These are phyloP conservation scores for Leptobrachium leishanense DNA, from an alignment of 2,113 vertebrate genomes.

Conservation along the genomic window DNA sequence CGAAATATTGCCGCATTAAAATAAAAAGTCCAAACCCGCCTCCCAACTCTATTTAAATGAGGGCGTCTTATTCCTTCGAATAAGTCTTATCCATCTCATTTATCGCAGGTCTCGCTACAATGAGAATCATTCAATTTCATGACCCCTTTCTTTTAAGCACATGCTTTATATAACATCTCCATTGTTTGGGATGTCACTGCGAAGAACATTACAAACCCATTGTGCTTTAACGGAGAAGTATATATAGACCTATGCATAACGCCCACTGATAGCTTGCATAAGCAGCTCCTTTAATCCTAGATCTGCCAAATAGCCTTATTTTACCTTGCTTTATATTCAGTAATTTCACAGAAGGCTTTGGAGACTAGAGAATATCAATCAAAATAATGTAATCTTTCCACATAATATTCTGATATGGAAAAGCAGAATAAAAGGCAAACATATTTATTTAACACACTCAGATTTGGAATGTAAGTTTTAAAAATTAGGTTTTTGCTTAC, in stretches of 20 bases:
- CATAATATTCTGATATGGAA: too few relatives aligned
- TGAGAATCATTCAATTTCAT: slow-evolving; percentile 31
- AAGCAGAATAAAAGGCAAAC: too few relatives aligned
- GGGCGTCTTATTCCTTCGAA: slow-evolving; percentile 29
- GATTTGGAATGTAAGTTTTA: too few relatives aligned
- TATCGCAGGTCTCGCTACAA: slow-evolving; percentile 21
- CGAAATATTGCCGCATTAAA: slow-evolving; percentile 33
- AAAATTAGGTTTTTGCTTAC: too few relatives aligned
- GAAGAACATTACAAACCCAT: slow-evolving; percentile 18
- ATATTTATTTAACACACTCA: too few relatives aligned
- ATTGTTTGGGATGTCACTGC: slow-evolving; percentile 19
- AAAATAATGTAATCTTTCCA: too few relatives aligned
- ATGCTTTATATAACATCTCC: slow-evolving; percentile 20
- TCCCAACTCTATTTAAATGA: slow-evolving; percentile 41
- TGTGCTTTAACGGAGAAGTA: background rate
- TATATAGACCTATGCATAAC: background rate
- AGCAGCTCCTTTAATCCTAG: too few relatives aligned
- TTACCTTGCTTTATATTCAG: too few relatives aligned
- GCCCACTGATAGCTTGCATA: background rate
- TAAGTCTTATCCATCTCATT: slow-evolving; percentile 47
- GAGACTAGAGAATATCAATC: too few relatives aligned
- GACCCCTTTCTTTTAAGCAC: slow-evolving; percentile 2
- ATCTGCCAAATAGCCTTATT: too few relatives aligned
- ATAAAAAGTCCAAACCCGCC: slow-evolving; percentile 14
- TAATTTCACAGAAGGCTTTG: too few relatives aligned